Percentiles rank a stretch among this genome's conserved stretches.
Evolutionary conservation across 2,113 vertebrate species (phyloP).

Genomic region (Varanus komodoensis): DNA sequence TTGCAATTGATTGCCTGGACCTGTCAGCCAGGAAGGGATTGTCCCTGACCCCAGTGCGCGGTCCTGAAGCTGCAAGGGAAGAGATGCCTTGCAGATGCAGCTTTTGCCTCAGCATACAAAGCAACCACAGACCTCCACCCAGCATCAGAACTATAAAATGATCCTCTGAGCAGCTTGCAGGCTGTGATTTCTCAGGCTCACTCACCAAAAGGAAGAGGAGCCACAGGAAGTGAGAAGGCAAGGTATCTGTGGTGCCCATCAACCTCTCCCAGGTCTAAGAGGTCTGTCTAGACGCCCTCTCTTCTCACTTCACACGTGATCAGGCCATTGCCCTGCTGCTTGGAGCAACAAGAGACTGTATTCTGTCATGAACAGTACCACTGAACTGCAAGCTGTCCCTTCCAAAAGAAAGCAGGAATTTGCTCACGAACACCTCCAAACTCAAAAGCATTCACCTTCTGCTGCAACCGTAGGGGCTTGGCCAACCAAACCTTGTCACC

Average conservation of each 20-base stretch:
- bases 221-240: neutral
- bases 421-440: neutral
- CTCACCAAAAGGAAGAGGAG: neutral
- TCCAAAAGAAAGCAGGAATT: neutral
- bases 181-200: neutral
- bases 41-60: neutral
- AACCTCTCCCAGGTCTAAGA: too few species aligned
- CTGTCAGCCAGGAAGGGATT: neutral
- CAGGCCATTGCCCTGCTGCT: neutral
- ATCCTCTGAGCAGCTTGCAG: neutral
- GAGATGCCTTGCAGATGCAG: too few species aligned
- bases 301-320: neutral
- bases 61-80: neutral
- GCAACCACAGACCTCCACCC: slow-evolving; percentile 31
- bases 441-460: neutral
- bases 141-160: slow-evolving; percentile 23
- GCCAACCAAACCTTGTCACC: too few species aligned
- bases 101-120: neutral
- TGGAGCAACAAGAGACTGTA: neutral
- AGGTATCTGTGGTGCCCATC: neutral
- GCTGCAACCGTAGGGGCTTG: neutral
- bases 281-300: neutral
- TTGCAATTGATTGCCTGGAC: neutral
- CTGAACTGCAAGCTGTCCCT: neutral
- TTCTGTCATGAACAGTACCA: neutral